phyloP scores from a whole-genome alignment of 2,797 vertebrate species.

The Lophius americanus region DNA sequence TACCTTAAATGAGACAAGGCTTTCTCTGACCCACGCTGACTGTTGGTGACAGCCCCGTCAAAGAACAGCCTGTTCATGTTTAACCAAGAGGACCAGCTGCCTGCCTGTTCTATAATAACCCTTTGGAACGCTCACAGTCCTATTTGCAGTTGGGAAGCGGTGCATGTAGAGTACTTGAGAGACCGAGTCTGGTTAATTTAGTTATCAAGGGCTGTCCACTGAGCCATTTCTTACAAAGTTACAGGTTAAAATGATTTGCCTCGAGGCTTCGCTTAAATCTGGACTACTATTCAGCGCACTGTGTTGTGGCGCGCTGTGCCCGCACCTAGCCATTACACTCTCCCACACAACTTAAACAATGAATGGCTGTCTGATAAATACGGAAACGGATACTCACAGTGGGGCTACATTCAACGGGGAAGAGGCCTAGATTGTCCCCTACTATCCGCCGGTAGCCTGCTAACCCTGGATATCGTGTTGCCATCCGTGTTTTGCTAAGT shows the following conservation, averaged over 20 bases:
- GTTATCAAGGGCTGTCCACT: constrained; percentile 28
- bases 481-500: too few species aligned
- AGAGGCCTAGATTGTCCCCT: too few species aligned
- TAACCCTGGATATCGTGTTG: too few species aligned
- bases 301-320: too few species aligned
- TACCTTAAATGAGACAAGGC: constrained; percentile 21
- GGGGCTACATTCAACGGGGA: too few species aligned
- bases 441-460: too few species aligned
- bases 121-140: constrained; percentile 42
- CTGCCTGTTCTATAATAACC: constrained; percentile 50
- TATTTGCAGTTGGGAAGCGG: constrained; percentile 41
- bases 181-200: constrained; percentile 27
- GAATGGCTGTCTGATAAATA: too few species aligned
- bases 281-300: too few species aligned
- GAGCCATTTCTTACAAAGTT: constrained; percentile 25
- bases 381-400: too few species aligned
- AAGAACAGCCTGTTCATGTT: constrained; percentile 66
- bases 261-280: too few species aligned
- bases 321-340: too few species aligned
- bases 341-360: too few species aligned
- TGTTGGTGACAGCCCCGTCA: constrained; percentile 47
- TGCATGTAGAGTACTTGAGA: constrained; percentile 32
- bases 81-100: constrained; percentile 60
- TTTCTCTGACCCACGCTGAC: constrained; percentile 30
- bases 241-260: not conserved